These are phyloP conservation scores for Tupaia tana DNA, from an alignment of 2,113 vertebrate species.

Conservation along the genomic window DNA sequence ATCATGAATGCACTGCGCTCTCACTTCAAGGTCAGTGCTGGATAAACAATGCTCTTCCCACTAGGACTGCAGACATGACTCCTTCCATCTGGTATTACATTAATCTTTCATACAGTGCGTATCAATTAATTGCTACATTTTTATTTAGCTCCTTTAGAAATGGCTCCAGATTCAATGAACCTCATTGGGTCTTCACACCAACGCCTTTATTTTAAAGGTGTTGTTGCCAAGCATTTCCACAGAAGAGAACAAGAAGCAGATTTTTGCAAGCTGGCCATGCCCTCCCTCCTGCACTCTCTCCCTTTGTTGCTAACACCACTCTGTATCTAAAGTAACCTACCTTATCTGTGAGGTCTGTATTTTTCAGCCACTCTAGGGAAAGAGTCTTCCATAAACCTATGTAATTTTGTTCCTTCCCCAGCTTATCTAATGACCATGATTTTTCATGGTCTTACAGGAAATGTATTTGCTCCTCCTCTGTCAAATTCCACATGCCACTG, in stretches of 20 bases:
- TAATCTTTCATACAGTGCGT: neutral
- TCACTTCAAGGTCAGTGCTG: neutral
- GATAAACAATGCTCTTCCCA: neutral
- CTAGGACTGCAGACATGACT: neutral
- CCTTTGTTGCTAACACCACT: neutral
- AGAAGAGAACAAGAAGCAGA: neutral
- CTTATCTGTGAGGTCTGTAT: neutral
- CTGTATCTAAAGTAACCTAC: neutral
- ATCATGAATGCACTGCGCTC: neutral
- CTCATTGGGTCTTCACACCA: neutral
- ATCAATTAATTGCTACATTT: constrained; percentile 11
- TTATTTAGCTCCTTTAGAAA: constrained; percentile 55
- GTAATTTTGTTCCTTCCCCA: neutral
- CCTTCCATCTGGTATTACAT: neutral
- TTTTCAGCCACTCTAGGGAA: neutral
- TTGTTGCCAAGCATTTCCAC: neutral
- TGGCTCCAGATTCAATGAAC: neutral
- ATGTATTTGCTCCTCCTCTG: neutral
- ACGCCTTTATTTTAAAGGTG: neutral
- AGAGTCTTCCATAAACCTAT: neutral
- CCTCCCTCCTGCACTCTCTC: neutral
- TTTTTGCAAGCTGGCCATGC: no score
- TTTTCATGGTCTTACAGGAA: constrained; percentile 35
- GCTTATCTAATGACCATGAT: constrained; percentile 20
- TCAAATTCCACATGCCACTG: neutral